Base-by-base conservation (phyloP, 2,888 invertebrate species). In the Sesia apiformis region DNA sequence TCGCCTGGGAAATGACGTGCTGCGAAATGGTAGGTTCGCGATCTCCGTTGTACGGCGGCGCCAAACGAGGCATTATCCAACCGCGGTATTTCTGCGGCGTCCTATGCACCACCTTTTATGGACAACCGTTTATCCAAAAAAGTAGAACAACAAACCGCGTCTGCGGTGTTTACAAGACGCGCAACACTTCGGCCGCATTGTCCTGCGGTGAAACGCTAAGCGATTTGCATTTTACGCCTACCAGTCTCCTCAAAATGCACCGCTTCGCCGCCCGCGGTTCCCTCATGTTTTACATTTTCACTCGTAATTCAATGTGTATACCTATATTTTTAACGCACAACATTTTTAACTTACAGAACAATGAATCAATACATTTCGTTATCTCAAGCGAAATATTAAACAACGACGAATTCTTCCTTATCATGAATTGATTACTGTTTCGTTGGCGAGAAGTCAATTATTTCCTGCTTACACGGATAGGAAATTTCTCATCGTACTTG, bases 51-150 rank as follows among this genome's bases (percentile, higher is more conserved):
- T 86, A 84, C 65, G 86, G 87, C 60, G 64, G 67, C 71, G 66
- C 66, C 64, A 71, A 79, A 76, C 81, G 82, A 79, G 76, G 76
- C 79, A 85, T 87, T 86, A 84, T 87, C 74, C 75, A 68, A 74
- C 69, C 64, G 76, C 67, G 78, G 84, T 78, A 85, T 83, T 80
- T 80, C 75, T 73, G 84, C 85, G 85, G 84, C 81, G 66, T 70
- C 81, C 84, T 87, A 78, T 87, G 73, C 77, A 70, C 60, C 63
- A 59, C 88, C 87, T 77, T 84, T 80, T 88, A 87, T 70, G 89
- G 86, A 69, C 67, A 70, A 78, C 75, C 78, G 78, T 81, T 87
- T 82, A 84, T 77, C 88, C 86, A 88, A 89, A 89, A 88, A 88
- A 88, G 89, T 86, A 84, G 83, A 84, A 83, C 87, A 81, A 78